Percentiles rank a stretch among this genome's conserved stretches.
These are phyloP conservation scores for Hypotaenidia okinawae DNA, from an alignment of 2,797 vertebrate genomes.

Conservation along the genomic window DNA sequence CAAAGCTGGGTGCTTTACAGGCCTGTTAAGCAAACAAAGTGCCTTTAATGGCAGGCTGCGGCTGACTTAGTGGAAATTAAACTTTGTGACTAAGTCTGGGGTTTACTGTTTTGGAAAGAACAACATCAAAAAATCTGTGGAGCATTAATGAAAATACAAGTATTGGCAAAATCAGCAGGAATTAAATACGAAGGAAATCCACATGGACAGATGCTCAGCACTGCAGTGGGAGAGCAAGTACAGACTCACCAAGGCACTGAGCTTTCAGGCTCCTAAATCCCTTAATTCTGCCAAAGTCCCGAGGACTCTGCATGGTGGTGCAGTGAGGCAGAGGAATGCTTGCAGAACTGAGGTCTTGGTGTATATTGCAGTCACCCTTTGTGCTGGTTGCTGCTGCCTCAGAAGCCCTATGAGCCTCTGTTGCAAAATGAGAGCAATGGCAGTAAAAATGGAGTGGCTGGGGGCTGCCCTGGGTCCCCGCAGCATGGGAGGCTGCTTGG, in stretches of 20 bases:
- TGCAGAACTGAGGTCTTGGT: background rate
- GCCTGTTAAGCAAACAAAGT: background rate
- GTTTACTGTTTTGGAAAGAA: background rate
- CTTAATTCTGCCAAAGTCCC: background rate
- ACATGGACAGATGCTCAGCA: background rate
- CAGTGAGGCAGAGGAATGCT: accelerated
- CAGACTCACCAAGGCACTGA: background rate
- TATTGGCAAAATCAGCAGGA: background rate
- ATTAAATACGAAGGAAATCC: background rate
- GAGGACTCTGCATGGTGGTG: background rate
- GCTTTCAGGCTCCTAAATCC: background rate
- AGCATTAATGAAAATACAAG: background rate
- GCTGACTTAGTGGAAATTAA: background rate
- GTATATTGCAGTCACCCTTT: accelerated
- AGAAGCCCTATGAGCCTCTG: background rate
- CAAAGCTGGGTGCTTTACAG: background rate
- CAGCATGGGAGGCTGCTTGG: background rate
- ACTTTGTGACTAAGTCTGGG: background rate
- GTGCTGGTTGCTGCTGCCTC: background rate
- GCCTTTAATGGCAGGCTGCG: background rate
- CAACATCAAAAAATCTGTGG: background rate
- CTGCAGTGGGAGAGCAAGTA: background rate
- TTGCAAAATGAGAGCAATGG: background rate
- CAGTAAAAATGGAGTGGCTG: background rate
- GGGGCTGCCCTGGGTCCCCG: background rate